Conservation (phyloP, 2,797 vertebrate genomes). For the Danio albolineatus region DNA sequence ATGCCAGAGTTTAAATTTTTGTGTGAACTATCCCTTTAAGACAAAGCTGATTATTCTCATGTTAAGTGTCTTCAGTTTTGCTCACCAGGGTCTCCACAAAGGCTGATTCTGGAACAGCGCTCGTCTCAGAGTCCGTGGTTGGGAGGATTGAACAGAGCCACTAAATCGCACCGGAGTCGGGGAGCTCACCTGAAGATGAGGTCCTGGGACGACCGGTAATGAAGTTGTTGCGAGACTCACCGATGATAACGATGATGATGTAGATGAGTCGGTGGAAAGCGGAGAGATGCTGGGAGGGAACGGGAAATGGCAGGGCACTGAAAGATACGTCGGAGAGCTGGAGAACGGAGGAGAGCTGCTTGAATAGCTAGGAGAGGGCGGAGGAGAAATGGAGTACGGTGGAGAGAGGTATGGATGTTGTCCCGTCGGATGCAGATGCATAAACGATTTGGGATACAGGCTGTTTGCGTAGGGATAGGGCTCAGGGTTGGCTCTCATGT, state of each 20-base stretch:
- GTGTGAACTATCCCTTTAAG: neutral
- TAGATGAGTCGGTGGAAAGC: constrained; percentile 50
- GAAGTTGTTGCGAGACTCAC: constrained; percentile 46
- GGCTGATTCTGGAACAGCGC: constrained; percentile 55
- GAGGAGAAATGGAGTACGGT: constrained; percentile 66
- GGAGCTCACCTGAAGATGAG: constrained; percentile 7
- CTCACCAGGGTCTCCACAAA: constrained; percentile 65
- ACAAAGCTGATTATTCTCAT: neutral
- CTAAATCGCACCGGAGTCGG: constrained; percentile 27
- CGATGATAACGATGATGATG: constrained; percentile 38
- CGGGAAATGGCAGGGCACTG: constrained; percentile 61
- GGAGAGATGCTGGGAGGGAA: constrained; percentile 61
- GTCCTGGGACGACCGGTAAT: neutral
- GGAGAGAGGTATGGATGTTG: constrained; percentile 63
- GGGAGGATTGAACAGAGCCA: neutral
- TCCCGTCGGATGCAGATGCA: constrained; percentile 46
- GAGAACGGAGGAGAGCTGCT: constrained; percentile 56
- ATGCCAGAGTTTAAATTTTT: too few species aligned
- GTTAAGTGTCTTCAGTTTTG: neutral
- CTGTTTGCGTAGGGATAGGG: constrained; percentile 46
- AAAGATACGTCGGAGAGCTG: constrained; percentile 59
- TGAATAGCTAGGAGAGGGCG: constrained; percentile 65
- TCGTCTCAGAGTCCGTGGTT: constrained; percentile 55
- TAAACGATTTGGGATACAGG: constrained; percentile 54
- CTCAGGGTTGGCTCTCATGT: constrained; percentile 36